Evolutionary conservation across 2,888 invertebrate species (phyloP), one percentile per base, ranked within the genome.

Genomic region (Epicampocera succincta): DNA sequence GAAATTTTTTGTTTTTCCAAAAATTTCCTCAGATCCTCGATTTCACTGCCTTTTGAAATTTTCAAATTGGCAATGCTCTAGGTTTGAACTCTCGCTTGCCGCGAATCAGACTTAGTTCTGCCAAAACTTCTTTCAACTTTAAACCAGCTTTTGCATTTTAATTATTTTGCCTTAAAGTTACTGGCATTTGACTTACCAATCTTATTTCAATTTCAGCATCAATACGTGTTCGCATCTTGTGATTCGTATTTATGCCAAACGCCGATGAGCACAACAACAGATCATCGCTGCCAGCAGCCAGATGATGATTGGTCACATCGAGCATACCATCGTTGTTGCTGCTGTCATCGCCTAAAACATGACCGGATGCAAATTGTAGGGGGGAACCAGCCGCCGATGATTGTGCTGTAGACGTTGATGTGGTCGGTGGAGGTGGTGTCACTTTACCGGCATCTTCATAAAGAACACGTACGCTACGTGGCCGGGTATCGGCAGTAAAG

Each of bases 181-280:
- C 25, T 25, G 5, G 3, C 25, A 25, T 25, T 71, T 48, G 40
- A 93, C 96, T 95, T 92, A 97, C 97, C 93, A 96, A 93, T 92
- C 95, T 93, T 81, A 96, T 96, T 92, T 97, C 97, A 88, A 97
- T 97, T 90, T 97, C 97, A 86, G 96, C 94, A 90, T 95, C 94
- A 84, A 95, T 92, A 89, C 93, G 93, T 87, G 93, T 94, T 87
- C 93, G 93, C 87, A 95, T 93, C 87, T 93, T 93, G 88, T 93
- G 92, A 87, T 94, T 92, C 89, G 94, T 93, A 85, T 94, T 93
- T 66, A 60, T 42, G 85, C 95, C 94, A 87, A 96, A 93, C 78
- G 96, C 94, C 75, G 96, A 96, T 85, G 96, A 96, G 92, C 96
- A 96, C 86, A 96, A 92, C 85, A 96, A 92, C 91, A 96, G 94